These are phyloP conservation scores for Orthonychiurus folsomi DNA, from an alignment of 2,888 invertebrate genomes.

Conservation along the genomic window DNA sequence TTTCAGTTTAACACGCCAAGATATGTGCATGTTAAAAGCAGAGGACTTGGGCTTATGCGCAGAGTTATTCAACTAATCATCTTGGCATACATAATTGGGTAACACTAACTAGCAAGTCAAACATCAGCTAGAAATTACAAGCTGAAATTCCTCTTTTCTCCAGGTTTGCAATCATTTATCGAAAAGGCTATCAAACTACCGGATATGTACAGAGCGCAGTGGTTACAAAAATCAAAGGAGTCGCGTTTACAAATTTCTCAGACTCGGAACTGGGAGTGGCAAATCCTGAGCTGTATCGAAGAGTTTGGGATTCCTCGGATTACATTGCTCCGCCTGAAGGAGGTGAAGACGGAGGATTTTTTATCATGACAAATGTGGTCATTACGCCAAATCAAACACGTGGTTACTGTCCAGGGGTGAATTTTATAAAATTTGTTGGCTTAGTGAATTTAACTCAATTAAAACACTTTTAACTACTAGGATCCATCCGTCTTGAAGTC, in stretches of 20 bases:
- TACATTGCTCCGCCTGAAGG: slow-evolving; percentile 47
- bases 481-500: no score
- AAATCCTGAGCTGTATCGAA: slow-evolving; percentile 36
- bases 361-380: slow-evolving; percentile 48
- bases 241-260: slow-evolving; percentile 42
- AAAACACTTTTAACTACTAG: no score
- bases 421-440: no score
- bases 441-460: background rate
- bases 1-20: slow-evolving; percentile 12
- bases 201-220: slow-evolving; percentile 39
- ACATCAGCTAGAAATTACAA: no score
- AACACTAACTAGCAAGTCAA: no score
- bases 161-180: no score
- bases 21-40: slow-evolving; percentile 10
- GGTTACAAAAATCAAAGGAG: slow-evolving; percentile 49
- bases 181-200: slow-evolving; percentile 29
- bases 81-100: no score
- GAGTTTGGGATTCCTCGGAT: slow-evolving; percentile 48
- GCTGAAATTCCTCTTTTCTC: no score
- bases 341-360: slow-evolving; percentile 49
- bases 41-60: slow-evolving; percentile 7
- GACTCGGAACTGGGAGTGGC: slow-evolving; percentile 29
- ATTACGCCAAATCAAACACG: slow-evolving; percentile 46
- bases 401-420: slow-evolving; percentile 44
- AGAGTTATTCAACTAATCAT: slow-evolving; percentile 10